These are phyloP conservation scores for Mus spicilegus DNA, from an alignment of 2,113 vertebrate species.

Conservation along the genomic window DNA sequence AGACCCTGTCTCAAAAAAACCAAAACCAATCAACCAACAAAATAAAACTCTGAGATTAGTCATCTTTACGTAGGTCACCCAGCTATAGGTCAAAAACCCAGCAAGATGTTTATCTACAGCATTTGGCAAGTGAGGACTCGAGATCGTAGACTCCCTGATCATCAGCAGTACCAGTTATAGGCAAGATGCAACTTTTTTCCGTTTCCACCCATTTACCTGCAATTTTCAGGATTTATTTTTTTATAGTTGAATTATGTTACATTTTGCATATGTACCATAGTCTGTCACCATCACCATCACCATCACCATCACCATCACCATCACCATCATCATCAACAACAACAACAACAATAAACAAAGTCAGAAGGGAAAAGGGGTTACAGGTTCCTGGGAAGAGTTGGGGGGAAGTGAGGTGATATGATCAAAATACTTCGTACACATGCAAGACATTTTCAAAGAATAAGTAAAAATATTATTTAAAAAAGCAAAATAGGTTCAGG, in stretches of 20 bases:
- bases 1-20: background rate
- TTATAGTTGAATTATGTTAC: background rate
- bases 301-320: background rate
- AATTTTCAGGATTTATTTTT: background rate
- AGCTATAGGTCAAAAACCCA: background rate
- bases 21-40: background rate
- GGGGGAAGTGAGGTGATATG: background rate
- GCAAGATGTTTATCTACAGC: background rate
- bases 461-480: background rate
- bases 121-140: background rate
- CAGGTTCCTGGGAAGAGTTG: background rate
- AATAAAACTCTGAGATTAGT: background rate
- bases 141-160: background rate
- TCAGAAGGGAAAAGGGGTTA: background rate
- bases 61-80: background rate
- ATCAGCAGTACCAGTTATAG: too few relatives aligned
- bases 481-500: background rate
- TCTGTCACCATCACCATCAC: background rate
- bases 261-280: background rate
- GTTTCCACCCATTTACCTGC: background rate
- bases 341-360: background rate
- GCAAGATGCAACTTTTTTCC: background rate
- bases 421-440: background rate
- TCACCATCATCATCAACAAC: background rate
- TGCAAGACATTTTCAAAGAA: background rate